These are phyloP conservation scores for Tokudaia muenninki DNA, from an alignment of 2,797 vertebrate genomes.

Conservation along the genomic window DNA sequence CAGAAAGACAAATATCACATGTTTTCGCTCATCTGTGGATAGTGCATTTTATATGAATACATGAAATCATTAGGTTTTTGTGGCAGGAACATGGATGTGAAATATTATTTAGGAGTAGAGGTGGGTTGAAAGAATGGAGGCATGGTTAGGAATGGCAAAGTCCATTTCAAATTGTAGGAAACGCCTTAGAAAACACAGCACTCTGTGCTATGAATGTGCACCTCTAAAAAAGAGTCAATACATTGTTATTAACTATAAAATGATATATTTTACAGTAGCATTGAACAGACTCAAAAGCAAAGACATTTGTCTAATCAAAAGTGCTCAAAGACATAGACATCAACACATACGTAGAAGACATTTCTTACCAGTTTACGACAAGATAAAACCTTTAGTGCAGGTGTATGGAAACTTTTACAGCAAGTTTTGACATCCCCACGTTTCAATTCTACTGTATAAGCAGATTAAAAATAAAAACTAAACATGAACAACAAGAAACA, in stretches of 20 bases:
- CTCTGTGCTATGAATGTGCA: background rate
- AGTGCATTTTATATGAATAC: background rate
- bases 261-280: background rate
- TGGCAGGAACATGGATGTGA: background rate
- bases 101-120: too few species aligned
- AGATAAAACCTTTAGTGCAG: background rate
- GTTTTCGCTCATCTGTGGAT: background rate
- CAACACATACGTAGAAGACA: background rate
- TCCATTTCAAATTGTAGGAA: background rate
- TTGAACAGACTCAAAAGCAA: background rate
- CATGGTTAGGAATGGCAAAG: fast-evolving
- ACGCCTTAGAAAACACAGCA: background rate
- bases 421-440: background rate
- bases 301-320: too few species aligned
- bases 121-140: background rate
- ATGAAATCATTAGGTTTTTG: background rate
- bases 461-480: background rate
- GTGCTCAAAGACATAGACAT: background rate
- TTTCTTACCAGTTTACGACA: background rate
- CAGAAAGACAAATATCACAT: background rate
- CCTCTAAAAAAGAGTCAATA: background rate
- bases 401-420: background rate
- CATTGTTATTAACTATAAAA: background rate
- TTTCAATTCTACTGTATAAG: background rate
- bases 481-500: background rate